phyloP scores from a whole-genome alignment of 2,113 vertebrate genomes.

The Hippoglossus stenolepis region DNA sequence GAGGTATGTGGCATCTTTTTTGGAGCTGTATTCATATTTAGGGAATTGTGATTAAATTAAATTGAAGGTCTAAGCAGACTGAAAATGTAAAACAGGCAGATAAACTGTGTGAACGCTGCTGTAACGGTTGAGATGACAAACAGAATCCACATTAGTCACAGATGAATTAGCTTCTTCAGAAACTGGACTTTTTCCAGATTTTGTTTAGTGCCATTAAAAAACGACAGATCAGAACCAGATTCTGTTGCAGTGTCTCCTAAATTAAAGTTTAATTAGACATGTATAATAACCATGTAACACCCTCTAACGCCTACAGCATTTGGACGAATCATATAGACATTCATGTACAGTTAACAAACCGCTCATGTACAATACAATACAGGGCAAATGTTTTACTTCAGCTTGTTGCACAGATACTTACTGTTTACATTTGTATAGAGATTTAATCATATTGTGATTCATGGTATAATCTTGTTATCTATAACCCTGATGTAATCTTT shows the following conservation, averaged over 20 bases:
- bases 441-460: too few relatives aligned
- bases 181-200: neutral
- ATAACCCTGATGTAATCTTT: too few relatives aligned
- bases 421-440: too few relatives aligned
- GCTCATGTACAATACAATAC: neutral
- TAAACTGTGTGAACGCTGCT: neutral
- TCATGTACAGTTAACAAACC: neutral
- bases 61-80: neutral
- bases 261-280: neutral
- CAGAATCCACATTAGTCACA: conserved; percentile 31
- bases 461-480: too few relatives aligned
- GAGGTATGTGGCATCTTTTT: conserved; percentile 5
- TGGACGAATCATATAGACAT: neutral
- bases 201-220: neutral
- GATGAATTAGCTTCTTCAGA: neutral
- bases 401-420: too few relatives aligned
- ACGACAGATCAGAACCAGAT: neutral
- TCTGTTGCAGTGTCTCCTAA: neutral
- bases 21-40: neutral
- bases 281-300: neutral
- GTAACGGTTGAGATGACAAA: conserved; percentile 17
- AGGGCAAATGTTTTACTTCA: too few relatives aligned
- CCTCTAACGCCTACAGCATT: neutral
- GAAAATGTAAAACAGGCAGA: too few relatives aligned
- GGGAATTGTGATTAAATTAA: neutral